Evolutionary conservation across 2,888 invertebrate species (phyloP), one percentile per base, ranked within the genome.

Genomic region (Lasioglossum oenotherae): DNA sequence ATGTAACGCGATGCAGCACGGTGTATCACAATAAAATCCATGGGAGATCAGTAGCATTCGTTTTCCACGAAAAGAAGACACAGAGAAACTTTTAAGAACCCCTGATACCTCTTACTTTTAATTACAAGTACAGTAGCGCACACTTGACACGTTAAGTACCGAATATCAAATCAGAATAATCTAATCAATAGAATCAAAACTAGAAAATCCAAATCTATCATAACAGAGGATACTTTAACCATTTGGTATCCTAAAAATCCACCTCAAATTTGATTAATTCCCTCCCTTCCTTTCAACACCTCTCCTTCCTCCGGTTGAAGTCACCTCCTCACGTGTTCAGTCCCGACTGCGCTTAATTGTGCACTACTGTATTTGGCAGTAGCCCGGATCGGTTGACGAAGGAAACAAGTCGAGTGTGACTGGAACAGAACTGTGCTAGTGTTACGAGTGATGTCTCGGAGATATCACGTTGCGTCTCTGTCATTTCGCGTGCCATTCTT

Each of bases 1-100:
- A 35, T 49, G 76, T 82, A 76, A 57, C 74, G 38, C 74, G 75
- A 53, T 81, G 27, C 72, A 77, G 85, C 77, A 74, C 81, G 74
- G 35, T 80, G 86, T 71, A 86, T 80, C 79, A 8, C 57, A 19
- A 67, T 67, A 67, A 67, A 38, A 35, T 23, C 38, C 38, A 57
- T n/a, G n/a, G n/a, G 57, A n/a, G n/a, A 57, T 57, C 57, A 0
- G 57, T n/a, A 10, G 12, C 57, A 10, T n/a, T n/a, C n/a, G n/a
- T 57, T n/a, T 12, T n/a, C 57, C n/a, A 23, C 12, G 57, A n/a
- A n/a, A 57, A 57, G n/a, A 27, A 57, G 4, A 10, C 57, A 12
- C n/a, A 12, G 12, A 57, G 12, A 57, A 57, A n/a, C n/a, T 57
- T n/a, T 1, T 57, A 57, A 1, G 57, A 23, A n/a, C 12, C n/a